Base-by-base conservation (phyloP, 2,113 vertebrate species). In the Tetrao urogallus region DNA sequence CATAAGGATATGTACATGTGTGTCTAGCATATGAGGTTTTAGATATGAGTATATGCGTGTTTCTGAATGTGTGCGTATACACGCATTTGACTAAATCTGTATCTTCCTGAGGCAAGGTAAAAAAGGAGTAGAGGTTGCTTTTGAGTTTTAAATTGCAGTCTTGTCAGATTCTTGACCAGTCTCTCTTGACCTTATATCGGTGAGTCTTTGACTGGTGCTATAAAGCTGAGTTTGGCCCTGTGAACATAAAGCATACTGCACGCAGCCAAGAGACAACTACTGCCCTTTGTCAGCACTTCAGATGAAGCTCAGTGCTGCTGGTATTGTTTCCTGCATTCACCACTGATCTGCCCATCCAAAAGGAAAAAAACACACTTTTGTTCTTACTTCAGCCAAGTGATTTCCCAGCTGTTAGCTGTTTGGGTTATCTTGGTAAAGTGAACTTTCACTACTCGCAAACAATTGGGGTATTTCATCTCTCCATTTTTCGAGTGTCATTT, bases 21-120 rank as follows among this genome's bases (percentile, higher is more conserved):
- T 2, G 0, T 47, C 60, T 64, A 60, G 13, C 0, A 0, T 0
- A 1, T 30, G 60, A 71, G 4, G n/a, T 11, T 50, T 72, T 52
- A 56, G 3, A 43, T 5, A 20, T 1, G 1, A 64, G 25, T 0
- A 2, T 3, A 11, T 24, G 8, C 3, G 7, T 22, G 13, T 25
- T 52, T 52, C 15, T 21, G 17, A 73, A 15, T 32, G 32, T 40
- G 6, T 6, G 10, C 10, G 4, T 13, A 14, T 14, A 12, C 0
- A 0, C 11, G 3, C 3, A 12, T 34, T n/a, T 72, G 34, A 38
- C 7, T 50, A 60, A 30, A 24, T 42, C 76, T 4, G 1, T 10
- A 48, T 24, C 16, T 54, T 83, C n/a, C 27, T 15, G 18, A 14
- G 6, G 4, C 3, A 57, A 74, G 17, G 45, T 60, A 28, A 43